Base-by-base conservation (phyloP, 2,113 vertebrate species). In the Lepus timidus region DNA sequence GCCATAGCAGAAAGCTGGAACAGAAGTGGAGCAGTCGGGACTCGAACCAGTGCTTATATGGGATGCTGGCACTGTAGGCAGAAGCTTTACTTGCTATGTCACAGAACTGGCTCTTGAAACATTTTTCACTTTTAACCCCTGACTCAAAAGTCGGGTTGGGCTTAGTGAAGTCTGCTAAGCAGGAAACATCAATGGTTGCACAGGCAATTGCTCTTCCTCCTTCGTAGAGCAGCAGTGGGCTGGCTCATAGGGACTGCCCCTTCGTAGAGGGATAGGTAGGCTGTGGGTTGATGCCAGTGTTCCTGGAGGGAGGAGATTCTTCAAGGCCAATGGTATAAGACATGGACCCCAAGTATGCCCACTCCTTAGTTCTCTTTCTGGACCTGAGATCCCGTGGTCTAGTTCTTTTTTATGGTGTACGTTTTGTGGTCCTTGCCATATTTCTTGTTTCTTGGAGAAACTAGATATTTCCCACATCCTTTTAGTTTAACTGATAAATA, bases 371-470 rank as follows among this genome's bases (percentile, higher is more conserved):
- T 25, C 65, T 76, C 39, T 67, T 88, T 33, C 20, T 73, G 58
- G 29, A 52, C 64, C 65, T 9, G 25, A 87, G 33, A 67, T n/a
- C 22, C 39, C 44, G 6, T 44, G 44, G 44, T 44, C 44, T 44
- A 44, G 44, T 44, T 44, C 44, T 44, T 44, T 44, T 44, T 44
- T 44, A 44, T 44, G 44, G 44, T 44, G 7, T 44, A 44, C 44
- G 44, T 44, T 44, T 44, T 44, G 44, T 44, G 44, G 44, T 44
- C 27, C 44, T 78, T 71, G 64, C 58, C 51, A 36, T 36, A 55
- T n/a, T 80, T 62, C n/a, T 84, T 81, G 29, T 89, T 85, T 88
- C 68, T 95, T 88, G 11, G 65, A 91, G 84, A 79, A 71, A 29
- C 65, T 61, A 61, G 71, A 55, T 91, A 9, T 79, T 84, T 49